Evolutionary conservation across 2,113 vertebrate genomes (phyloP), one percentile per base, ranked within the genome.

Genomic region (rat (Rattus norvegicus)): DNA sequence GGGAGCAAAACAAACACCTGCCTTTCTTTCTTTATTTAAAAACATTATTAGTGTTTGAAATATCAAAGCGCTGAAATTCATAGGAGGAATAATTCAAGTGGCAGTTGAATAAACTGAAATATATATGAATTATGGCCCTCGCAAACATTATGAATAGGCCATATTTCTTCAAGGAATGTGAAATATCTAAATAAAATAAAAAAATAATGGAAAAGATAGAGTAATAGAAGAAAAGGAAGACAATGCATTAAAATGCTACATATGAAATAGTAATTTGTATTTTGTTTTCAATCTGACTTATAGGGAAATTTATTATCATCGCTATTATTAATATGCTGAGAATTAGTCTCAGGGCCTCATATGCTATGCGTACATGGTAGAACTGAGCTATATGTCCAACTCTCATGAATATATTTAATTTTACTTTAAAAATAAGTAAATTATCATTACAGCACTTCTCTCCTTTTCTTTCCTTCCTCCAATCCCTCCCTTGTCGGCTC

Each of bases 111-210:
- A n/a, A 49, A 33, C 93, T 81, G 3, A 84, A 95, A 88, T 88
- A 1, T 12, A 76, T 61, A 16, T 85, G 94, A 91, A 13, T 86
- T 90, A 79, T 9, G 69, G 65, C 9, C 6, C 39, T 9, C 43
- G 11, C 13, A 67, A 91, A 91, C 10, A 59, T 73, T 81, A 43
- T 56, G n/a, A 96, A 43, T 69, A 90, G 10, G 54, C 7, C 73
- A 80, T 70, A 49, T 47, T 65, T 83, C 52, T 90, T 86, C 59
- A 92, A 1, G 76, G 43, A 90, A 76, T 47, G 7, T 56, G 88
- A 96, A 95, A 85, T 36, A 79, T 5, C 12, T 84, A 28, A 94
- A 95, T 59, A 77, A 94, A 96, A 69, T 75, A 91, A 76, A 24
- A 17, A 67, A 87, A 89, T 69, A 88, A 11, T 7, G 33, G 72